These are phyloP conservation scores for Chelonia mydas DNA, from an alignment of 2,797 vertebrate genomes.

Conservation along the genomic window DNA sequence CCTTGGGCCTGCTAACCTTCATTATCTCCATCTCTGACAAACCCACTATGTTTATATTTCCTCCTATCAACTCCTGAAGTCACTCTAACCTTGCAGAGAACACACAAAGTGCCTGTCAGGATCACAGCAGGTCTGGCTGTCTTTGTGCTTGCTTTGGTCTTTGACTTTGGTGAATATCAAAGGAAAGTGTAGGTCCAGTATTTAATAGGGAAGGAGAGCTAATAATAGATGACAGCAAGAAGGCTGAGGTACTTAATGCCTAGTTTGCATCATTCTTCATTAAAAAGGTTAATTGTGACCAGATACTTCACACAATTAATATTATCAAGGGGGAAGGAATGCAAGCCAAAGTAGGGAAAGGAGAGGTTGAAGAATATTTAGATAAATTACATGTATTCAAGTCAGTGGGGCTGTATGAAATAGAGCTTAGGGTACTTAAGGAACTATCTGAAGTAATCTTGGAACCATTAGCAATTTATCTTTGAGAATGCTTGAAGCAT, in stretches of 20 bases:
- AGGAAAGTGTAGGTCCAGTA: background rate
- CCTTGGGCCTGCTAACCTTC: background rate
- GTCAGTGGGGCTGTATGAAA: background rate
- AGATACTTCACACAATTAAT: background rate
- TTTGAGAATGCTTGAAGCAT: background rate
- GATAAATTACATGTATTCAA: background rate
- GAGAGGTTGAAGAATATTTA: background rate
- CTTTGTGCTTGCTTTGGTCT: background rate
- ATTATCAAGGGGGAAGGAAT: background rate
- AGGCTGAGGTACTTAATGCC: background rate
- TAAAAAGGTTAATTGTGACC: background rate
- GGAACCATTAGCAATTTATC: background rate
- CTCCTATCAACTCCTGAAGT: background rate
- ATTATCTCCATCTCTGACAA: background rate
- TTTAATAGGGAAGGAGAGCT: background rate
- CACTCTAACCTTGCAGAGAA: background rate
- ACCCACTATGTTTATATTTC: background rate
- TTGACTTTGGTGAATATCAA: background rate
- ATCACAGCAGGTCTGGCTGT: background rate
- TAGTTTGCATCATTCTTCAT: background rate
- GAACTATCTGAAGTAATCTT: background rate
- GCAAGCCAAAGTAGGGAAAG: background rate
- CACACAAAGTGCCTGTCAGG: background rate
- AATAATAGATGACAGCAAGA: background rate
- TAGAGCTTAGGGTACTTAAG: background rate